A percentile compares a stretch with the other conserved stretches of the same genome.
Evolutionary conservation across 2,888 invertebrate species (phyloP).

Genomic region (Caenorhabditis sulstoni): DNA sequence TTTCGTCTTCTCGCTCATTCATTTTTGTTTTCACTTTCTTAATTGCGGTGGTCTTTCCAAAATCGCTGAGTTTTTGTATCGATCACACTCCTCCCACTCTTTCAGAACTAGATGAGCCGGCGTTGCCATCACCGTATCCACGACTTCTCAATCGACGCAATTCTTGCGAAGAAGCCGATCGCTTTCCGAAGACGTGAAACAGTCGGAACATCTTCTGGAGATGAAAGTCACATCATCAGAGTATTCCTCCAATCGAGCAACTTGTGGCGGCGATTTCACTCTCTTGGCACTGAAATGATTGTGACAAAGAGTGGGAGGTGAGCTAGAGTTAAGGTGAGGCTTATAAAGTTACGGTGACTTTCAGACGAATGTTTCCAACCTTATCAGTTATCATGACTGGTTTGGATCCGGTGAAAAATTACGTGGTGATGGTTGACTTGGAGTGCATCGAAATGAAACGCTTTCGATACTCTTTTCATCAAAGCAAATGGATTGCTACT

Average conservation of each 20-base stretch:
- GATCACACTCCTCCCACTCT: too few relatives aligned
- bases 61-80: too few relatives aligned
- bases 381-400: slow-evolving; percentile 93
- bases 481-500: slow-evolving; percentile 97
- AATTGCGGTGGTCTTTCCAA: too few relatives aligned
- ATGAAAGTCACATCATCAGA: slow-evolving; percentile 11
- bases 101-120: too few relatives aligned
- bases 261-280: slow-evolving; percentile 94
- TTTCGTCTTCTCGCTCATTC: neutral
- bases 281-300: slow-evolving; percentile 95
- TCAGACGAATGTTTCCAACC: slow-evolving; percentile 97
- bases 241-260: slow-evolving; percentile 82
- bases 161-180: slow-evolving; percentile 16
- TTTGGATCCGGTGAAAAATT: slow-evolving; percentile 82
- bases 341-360: slow-evolving; percentile 4
- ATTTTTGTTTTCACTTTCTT: neutral
- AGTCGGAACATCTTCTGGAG: neutral
- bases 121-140: neutral
- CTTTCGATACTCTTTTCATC: slow-evolving; percentile 97
- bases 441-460: slow-evolving; percentile 90
- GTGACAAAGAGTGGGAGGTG: slow-evolving; percentile 97
- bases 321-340: slow-evolving; percentile 76
- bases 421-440: slow-evolving; percentile 78
- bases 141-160: slow-evolving; percentile 54
- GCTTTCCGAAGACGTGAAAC: neutral